Base-by-base conservation (phyloP, 2,888 invertebrate species). In the Poecilobothrus nobilitatus region DNA sequence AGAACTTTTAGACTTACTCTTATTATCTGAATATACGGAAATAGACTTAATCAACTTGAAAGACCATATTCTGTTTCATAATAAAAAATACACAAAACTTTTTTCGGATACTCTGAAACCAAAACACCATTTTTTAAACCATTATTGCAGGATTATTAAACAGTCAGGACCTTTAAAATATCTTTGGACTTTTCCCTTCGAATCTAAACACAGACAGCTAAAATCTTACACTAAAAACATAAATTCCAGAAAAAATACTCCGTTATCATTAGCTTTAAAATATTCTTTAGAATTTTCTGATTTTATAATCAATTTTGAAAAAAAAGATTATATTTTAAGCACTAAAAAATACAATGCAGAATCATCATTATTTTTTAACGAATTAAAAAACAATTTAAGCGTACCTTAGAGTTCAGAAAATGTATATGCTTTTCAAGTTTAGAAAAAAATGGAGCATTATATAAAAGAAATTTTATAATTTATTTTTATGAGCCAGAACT, bases 1-100 rank as follows among this genome's bases (percentile, higher is more conserved):
- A 12, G 41, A 68, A 66, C 53, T 70, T 22, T 67, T 70, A 9
- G 67, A 70, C 44, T 33, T 66, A 27, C 27, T 70, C 37, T 67
- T 67, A 27, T 67, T 22, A 15, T 5, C 5, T 34, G 5, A 34
- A 5, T 34, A 7, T 34, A 7, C 34, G 8, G 34, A 7, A 34
- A 34, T 7, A 5, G 8, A 34, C 5, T 7, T 34, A 34, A 7
- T 8, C 8, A 7, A 7, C 6, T 8, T 34, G 34, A 34, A 8
- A 8, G 33, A 34, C 12, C 62, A 67, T 6, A 66, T 68, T 62
- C 34, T n/a, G 63, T 21, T 63, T 21, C 18, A 69, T 21, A 63
- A 67, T 37, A 34, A 21, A 18, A 63, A 65, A 21, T 69, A 67
- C 22, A 12, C 15, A 12, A 20, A 21, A 20, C 41, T 66, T 62